Percentiles rank a stretch among this genome's conserved stretches.
Conservation (phyloP, 1,140 invertebrate genomes). For the Drosophila azteca region DNA sequence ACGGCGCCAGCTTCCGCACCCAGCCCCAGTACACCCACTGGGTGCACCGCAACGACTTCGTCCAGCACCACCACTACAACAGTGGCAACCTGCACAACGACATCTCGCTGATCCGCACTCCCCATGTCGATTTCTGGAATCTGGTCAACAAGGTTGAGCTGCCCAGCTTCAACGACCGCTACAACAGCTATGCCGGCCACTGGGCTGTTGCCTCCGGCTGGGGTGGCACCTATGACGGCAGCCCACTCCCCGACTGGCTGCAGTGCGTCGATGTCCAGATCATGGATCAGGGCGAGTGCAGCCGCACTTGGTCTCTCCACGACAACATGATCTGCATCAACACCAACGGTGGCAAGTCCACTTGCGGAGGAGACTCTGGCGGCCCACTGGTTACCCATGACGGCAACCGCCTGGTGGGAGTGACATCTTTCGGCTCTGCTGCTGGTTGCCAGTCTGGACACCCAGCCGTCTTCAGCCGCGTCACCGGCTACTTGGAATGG, state of each 20-base stretch:
- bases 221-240: slow-evolving; percentile 58
- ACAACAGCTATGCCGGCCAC: slow-evolving; percentile 39
- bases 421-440: slow-evolving; percentile 43
- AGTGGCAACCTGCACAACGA: slow-evolving; percentile 53
- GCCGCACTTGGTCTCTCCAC: slow-evolving; percentile 24
- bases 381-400: slow-evolving; percentile 83
- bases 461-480: slow-evolving; percentile 85
- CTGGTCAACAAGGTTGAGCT: slow-evolving; percentile 58
- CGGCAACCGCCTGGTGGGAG: slow-evolving; percentile 42
- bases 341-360: slow-evolving; percentile 63
- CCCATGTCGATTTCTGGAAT: slow-evolving; percentile 57
- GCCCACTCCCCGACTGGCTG: slow-evolving; percentile 52
- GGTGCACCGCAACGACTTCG: slow-evolving; percentile 44
- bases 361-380: slow-evolving; percentile 85
- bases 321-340: slow-evolving; percentile 64
- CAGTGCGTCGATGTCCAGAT: slow-evolving; percentile 55
- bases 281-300: slow-evolving; percentile 38
- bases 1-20: slow-evolving; percentile 66
- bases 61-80: slow-evolving; percentile 57
- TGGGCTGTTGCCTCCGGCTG: slow-evolving; percentile 64
- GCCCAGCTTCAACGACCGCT: slow-evolving; percentile 52
- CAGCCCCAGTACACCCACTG: slow-evolving; percentile 52
- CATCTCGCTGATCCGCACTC: slow-evolving; percentile 57
- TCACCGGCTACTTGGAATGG: slow-evolving; percentile 85
- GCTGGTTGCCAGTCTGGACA: slow-evolving; percentile 73